phyloP scores from a whole-genome alignment of 2,797 vertebrate genomes.

The Rallus crepitans region DNA sequence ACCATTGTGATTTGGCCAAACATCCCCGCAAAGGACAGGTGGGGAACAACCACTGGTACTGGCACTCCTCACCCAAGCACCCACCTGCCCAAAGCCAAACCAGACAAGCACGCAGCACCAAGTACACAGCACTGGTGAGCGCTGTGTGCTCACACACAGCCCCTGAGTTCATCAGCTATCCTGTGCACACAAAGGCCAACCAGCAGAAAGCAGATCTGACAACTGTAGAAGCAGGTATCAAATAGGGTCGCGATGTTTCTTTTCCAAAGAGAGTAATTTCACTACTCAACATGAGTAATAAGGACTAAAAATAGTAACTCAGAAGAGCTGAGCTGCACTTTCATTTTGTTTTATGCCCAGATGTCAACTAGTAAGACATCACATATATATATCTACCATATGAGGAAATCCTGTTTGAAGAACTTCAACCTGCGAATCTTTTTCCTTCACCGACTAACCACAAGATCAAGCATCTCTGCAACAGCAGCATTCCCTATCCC shows the following conservation, averaged over 20 bases:
- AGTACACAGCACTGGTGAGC: fast-evolving
- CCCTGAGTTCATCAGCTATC: fast-evolving
- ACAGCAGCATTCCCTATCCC: neutral
- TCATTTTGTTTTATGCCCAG: conserved; percentile 4
- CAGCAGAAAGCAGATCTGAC: neutral
- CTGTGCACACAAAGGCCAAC: neutral
- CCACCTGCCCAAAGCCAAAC: neutral
- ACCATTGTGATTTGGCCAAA: neutral
- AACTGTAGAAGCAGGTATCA: neutral
- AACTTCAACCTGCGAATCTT: neutral
- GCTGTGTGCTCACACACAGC: fast-evolving
- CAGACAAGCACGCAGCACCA: too few species aligned
- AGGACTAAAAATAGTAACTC: conserved; percentile 10
- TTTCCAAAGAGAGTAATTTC: neutral
- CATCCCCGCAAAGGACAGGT: neutral
- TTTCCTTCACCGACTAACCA: neutral
- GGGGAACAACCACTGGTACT: fast-evolving
- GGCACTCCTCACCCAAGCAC: fast-evolving
- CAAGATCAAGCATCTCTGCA: neutral
- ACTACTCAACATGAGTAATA: neutral
- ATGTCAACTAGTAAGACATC: neutral
- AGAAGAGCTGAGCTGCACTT: conserved; percentile 22
- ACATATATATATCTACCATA: neutral
- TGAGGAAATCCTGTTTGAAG: conserved; percentile 4
- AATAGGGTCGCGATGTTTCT: neutral